Conservation (phyloP, 2,888 invertebrate species). For the Ischnus inquisitorius region DNA sequence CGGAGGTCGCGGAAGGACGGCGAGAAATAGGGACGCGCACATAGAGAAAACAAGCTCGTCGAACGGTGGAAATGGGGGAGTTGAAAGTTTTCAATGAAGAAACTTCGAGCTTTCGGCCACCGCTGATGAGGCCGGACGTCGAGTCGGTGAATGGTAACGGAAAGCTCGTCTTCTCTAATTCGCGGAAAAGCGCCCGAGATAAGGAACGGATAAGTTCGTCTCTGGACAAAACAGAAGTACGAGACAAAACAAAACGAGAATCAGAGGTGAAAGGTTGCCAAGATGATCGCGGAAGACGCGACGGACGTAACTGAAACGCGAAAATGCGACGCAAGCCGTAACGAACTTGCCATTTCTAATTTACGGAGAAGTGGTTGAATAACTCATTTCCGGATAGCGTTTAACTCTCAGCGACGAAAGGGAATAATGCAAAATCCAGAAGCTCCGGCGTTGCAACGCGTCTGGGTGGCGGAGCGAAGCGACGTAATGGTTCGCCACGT, state of each 20-base stretch:
- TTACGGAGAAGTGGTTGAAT: not conserved
- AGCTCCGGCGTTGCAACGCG: not conserved
- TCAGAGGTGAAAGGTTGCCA: not conserved
- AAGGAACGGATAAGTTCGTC: not conserved
- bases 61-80: not conserved
- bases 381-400: not conserved
- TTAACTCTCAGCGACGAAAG: not conserved
- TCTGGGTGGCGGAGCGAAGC: not conserved
- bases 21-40: not conserved
- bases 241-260: not conserved
- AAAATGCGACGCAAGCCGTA: not conserved
- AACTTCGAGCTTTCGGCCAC: constrained; percentile 1
- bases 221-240: not conserved
- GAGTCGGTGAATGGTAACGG: not conserved
- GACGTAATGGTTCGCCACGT: not conserved
- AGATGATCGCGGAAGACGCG: constrained; percentile 9
- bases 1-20: not conserved
- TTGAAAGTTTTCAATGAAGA: not conserved
- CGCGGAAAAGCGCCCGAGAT: constrained; percentile 15
- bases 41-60: not conserved
- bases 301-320: constrained; percentile 3
- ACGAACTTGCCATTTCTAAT: constrained; percentile 1
- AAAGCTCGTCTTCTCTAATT: constrained; percentile 22
- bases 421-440: not conserved
- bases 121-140: constrained; percentile 32